Evolutionary conservation across 2,888 invertebrate species (phyloP).

Genomic region (Orthonevra nobilis): DNA sequence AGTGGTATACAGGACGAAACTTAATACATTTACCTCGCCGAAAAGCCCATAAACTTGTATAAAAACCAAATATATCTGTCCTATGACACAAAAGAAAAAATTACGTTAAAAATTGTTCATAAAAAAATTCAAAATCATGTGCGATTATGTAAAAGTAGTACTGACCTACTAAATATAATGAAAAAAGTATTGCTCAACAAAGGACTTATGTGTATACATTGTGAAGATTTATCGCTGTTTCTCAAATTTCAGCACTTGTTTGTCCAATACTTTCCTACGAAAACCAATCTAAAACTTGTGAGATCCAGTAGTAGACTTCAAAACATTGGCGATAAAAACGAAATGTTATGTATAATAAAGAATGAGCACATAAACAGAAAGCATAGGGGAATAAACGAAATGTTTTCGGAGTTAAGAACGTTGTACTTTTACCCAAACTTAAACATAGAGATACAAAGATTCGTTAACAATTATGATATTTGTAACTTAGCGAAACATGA

Average conservation of each 20-base stretch:
- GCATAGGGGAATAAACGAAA: too few species aligned
- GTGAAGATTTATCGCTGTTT: too few species aligned
- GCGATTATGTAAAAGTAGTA: background rate
- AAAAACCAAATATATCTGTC: too few species aligned
- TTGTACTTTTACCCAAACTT: background rate
- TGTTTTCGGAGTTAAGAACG: background rate
- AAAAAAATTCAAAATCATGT: too few species aligned
- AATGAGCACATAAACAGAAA: background rate
- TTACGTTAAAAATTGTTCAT: too few species aligned
- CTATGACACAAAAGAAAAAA: background rate
- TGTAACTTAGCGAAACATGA: conserved; percentile 4
- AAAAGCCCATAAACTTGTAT: background rate
- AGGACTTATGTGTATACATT: background rate
- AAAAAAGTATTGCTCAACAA: background rate
- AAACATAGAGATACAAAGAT: background rate
- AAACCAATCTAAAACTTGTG: background rate
- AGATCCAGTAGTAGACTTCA: background rate
- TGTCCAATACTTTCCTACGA: background rate
- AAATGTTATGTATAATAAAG: background rate
- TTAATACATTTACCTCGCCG: background rate
- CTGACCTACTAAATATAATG: background rate
- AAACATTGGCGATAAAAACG: background rate
- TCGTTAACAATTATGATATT: background rate
- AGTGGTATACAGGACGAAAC: background rate
- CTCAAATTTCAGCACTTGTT: background rate